phyloP scores from a whole-genome alignment of 2,888 invertebrate species.

The Pterostichus madidus region DNA sequence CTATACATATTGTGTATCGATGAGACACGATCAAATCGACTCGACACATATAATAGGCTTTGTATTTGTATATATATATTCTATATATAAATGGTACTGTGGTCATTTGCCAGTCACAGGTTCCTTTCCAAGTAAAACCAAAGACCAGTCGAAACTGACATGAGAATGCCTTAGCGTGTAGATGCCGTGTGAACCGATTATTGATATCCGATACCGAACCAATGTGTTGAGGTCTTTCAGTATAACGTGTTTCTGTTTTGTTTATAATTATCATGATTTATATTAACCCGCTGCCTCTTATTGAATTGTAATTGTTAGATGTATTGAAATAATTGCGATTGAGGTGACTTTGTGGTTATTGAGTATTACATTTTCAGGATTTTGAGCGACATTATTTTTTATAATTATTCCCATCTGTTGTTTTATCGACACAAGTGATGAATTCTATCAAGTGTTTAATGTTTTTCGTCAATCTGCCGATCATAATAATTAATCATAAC shows the following conservation, averaged over 20 bases:
- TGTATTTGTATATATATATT: slow-evolving; percentile 61
- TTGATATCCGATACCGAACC: slow-evolving; percentile 35
- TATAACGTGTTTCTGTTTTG: slow-evolving; percentile 59
- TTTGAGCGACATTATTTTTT: slow-evolving; percentile 46
- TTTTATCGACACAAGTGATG: slow-evolving; percentile 48
- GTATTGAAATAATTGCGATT: slow-evolving; percentile 38
- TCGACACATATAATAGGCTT: slow-evolving; percentile 59
- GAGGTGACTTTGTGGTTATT: slow-evolving; percentile 29
- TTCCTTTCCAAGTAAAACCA: slow-evolving; percentile 60
- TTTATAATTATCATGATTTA: slow-evolving; percentile 46
- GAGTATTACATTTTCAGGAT: slow-evolving; percentile 55
- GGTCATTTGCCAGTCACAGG: slow-evolving; percentile 56
- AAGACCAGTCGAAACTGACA: slow-evolving; percentile 56
- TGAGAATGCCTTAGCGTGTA: slow-evolving; percentile 63
- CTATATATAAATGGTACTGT: slow-evolving; percentile 62
- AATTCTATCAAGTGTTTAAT: slow-evolving; percentile 58
- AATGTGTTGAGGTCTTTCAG: slow-evolving; percentile 49
- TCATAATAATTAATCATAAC: slow-evolving; percentile 53
- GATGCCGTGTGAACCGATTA: slow-evolving; percentile 55
- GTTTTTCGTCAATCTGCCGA: slow-evolving; percentile 59
- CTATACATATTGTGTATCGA: slow-evolving; percentile 47
- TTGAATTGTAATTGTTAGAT: slow-evolving; percentile 47
- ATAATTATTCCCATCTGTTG: slow-evolving; percentile 38
- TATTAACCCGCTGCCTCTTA: slow-evolving; percentile 56
- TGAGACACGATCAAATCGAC: slow-evolving; percentile 31